Evolutionary conservation across 1,140 invertebrate genomes (phyloP).

Genomic region (Drosophila serrata): DNA sequence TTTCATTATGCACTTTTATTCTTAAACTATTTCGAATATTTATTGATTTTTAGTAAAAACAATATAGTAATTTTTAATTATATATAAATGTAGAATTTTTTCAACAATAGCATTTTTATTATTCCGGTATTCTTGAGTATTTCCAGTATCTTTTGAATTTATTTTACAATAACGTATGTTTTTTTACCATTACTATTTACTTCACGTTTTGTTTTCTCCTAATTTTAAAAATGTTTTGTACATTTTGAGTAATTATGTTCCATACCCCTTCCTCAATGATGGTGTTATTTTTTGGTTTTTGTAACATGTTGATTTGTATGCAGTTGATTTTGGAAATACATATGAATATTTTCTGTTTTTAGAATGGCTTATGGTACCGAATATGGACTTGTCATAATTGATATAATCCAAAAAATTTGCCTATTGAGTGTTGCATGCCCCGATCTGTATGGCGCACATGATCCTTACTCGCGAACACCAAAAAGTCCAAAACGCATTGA

Average conservation of each 20-base stretch:
- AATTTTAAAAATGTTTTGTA: slow-evolving; percentile 1
- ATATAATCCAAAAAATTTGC: slow-evolving; percentile 96
- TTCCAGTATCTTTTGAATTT: slow-evolving; percentile 1
- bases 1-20: slow-evolving; percentile 22
- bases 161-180: background rate
- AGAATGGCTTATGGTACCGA: slow-evolving; percentile 99
- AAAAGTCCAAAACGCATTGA: slow-evolving; percentile 92
- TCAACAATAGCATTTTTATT: background rate
- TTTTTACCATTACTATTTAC: background rate
- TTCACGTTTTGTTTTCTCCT: background rate
- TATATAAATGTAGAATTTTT: slow-evolving; percentile 21
- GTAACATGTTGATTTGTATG: slow-evolving; percentile 60
- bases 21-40: slow-evolving; percentile 1
- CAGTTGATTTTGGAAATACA: slow-evolving; percentile 69
- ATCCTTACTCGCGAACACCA: slow-evolving; percentile 94
- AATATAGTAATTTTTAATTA: slow-evolving; percentile 18
- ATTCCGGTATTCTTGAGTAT: slow-evolving; percentile 6
- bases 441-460: slow-evolving; percentile 95
- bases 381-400: slow-evolving; percentile 96
- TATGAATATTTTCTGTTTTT: slow-evolving; percentile 77
- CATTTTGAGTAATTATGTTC: slow-evolving; percentile 3
- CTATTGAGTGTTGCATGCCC: slow-evolving; percentile 93
- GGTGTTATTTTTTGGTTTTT: slow-evolving; percentile 13
- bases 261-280: slow-evolving; percentile 4
- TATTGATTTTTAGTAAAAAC: slow-evolving; percentile 17